These are phyloP conservation scores for Drosophila virilis DNA, from an alignment of 1,140 invertebrate species.

Conservation along the genomic window DNA sequence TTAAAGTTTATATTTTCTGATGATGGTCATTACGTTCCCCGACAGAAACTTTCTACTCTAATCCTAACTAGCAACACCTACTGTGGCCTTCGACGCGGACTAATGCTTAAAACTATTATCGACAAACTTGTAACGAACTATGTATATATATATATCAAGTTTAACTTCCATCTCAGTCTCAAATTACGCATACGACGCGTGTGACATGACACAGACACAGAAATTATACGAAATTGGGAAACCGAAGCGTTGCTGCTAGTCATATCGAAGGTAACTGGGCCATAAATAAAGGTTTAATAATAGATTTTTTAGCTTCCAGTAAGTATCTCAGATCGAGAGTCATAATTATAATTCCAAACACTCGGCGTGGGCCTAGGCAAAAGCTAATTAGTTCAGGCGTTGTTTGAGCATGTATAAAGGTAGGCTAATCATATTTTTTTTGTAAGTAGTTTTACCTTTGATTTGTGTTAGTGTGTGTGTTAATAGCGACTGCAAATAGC, in stretches of 20 bases:
- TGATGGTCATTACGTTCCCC: not conserved
- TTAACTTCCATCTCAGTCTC: not conserved
- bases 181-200: slow-evolving; percentile 39
- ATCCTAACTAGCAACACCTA: not conserved
- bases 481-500: not conserved
- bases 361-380: not conserved
- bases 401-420: slow-evolving; percentile 4
- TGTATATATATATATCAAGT: not conserved
- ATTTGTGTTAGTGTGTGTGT: not conserved
- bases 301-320: not conserved
- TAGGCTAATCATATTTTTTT: not conserved
- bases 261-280: not conserved
- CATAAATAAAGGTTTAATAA: slow-evolving; percentile 9
- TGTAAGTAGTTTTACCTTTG: not conserved
- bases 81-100: not conserved
- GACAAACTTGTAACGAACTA: not conserved
- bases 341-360: slow-evolving; percentile 3
- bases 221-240: not conserved
- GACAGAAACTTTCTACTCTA: not conserved
- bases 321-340: not conserved
- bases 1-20: not conserved
- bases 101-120: not conserved
- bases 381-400: slow-evolving; percentile 9
- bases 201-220: slow-evolving; percentile 16
- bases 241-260: not conserved